Conservation (phyloP, 2,113 vertebrate genomes). For the Microtus montanus region DNA sequence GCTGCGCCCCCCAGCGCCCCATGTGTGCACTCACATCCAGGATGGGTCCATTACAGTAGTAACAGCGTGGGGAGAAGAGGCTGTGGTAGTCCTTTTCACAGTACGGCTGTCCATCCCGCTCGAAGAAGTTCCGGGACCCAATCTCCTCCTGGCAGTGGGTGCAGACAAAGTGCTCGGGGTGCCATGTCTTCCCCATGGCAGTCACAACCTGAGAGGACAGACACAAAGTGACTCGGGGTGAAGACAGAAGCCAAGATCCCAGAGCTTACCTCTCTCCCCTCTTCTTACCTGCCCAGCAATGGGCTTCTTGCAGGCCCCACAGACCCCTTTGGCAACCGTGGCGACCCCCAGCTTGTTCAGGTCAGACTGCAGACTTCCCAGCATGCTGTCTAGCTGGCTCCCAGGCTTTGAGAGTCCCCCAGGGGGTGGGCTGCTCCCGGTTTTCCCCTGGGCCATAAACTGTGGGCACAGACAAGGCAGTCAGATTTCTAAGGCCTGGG, state of each 20-base stretch:
- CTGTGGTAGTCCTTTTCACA: conserved; percentile 98
- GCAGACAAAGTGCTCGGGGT: conserved; percentile 99
- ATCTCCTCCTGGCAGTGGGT: conserved; percentile 99
- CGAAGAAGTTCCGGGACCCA: conserved; percentile 98
- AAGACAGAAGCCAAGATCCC: neutral
- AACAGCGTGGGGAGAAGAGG: conserved; percentile 97
- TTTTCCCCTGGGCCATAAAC: conserved; percentile 97
- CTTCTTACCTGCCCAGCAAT: conserved; percentile 96
- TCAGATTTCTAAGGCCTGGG: neutral
- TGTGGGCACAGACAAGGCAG: conserved; percentile 75
- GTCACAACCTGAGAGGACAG: conserved; percentile 92
- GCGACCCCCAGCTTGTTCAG: conserved; percentile 97
- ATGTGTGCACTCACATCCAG: conserved; percentile 91
- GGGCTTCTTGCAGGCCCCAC: conserved; percentile 98
- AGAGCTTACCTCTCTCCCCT: conserved; percentile 52
- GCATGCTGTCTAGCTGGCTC: conserved; percentile 99
- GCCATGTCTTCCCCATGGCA: conserved; percentile 99
- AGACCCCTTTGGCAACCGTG: conserved; percentile 97
- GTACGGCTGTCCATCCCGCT: conserved; percentile 97
- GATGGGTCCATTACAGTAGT: conserved; percentile 98
- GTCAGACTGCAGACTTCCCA: conserved; percentile 98
- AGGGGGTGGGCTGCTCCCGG: conserved; percentile 86
- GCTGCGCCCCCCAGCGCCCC: fast-evolving
- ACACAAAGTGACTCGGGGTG: neutral
- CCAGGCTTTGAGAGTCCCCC: conserved; percentile 91